Percentiles rank a stretch among this genome's conserved stretches.
These are phyloP conservation scores for Acanthiza pusilla DNA, from an alignment of 2,797 vertebrate species.

Conservation along the genomic window DNA sequence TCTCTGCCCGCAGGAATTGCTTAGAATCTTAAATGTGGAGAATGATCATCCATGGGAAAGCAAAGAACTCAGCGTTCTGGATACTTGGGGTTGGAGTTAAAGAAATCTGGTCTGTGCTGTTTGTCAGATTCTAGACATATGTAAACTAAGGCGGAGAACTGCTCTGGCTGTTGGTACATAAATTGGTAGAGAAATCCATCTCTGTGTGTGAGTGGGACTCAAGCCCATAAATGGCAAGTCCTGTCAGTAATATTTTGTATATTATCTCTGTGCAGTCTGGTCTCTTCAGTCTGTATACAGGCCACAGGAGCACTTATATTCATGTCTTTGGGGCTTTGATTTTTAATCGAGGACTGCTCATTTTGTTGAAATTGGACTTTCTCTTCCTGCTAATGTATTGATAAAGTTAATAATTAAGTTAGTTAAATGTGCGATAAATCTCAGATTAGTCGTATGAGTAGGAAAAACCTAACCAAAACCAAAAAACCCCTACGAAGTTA, in stretches of 20 bases:
- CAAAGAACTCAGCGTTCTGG: not conserved
- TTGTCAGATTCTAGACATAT: not conserved
- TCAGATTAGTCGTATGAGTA: not conserved
- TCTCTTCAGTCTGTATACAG: not conserved
- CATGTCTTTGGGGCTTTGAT: not conserved
- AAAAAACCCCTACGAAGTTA: not conserved
- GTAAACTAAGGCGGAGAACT: not conserved
- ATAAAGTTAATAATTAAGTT: not conserved
- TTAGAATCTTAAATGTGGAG: not conserved
- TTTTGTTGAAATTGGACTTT: not conserved
- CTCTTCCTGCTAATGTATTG: not conserved
- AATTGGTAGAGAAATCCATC: not conserved
- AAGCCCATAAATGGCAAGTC: not conserved
- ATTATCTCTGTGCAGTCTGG: not conserved
- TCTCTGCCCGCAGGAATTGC: not conserved
- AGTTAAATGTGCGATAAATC: not conserved
- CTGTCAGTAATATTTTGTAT: not conserved
- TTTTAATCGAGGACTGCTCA: not conserved
- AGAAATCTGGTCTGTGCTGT: not conserved
- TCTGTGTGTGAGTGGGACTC: not conserved
- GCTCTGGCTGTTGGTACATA: not conserved
- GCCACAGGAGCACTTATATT: not conserved
- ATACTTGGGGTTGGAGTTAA: not conserved
- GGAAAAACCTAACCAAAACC: not conserved
- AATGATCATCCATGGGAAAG: not conserved